These are phyloP conservation scores for Clangula hyemalis DNA, from an alignment of 2,797 vertebrate genomes.

Conservation along the genomic window DNA sequence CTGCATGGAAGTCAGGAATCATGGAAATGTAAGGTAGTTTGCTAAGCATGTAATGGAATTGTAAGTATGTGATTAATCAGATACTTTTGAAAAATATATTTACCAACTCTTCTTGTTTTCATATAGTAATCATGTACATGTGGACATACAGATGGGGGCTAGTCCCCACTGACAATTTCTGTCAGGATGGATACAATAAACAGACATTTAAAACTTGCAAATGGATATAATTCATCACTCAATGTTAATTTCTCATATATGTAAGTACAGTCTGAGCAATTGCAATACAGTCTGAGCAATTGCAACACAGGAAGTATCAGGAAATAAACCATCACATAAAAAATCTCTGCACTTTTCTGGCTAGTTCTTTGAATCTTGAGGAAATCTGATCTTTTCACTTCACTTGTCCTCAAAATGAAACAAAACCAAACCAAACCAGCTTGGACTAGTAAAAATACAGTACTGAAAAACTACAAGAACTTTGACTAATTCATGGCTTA, in stretches of 20 bases:
- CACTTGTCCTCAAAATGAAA: not conserved
- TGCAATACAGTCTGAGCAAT: not conserved
- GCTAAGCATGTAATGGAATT: not conserved
- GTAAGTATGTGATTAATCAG: not conserved
- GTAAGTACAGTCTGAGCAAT: not conserved
- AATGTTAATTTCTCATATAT: not conserved
- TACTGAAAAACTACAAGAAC: not conserved
- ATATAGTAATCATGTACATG: not conserved
- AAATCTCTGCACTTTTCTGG: not conserved
- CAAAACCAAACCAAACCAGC: not conserved
- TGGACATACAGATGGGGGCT: not conserved
- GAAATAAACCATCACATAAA: not conserved
- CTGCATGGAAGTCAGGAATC: not conserved
- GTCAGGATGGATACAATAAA: not conserved
- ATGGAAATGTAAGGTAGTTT: not conserved
- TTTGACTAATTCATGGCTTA: not conserved
- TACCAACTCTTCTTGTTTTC: not conserved
- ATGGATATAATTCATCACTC: not conserved
- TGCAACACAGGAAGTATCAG: not conserved
- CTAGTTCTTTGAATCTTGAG: not conserved
- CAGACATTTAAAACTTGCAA: not conserved
- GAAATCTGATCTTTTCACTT: slow-evolving; percentile 12
- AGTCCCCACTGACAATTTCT: not conserved
- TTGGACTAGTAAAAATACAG: not conserved
- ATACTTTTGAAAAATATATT: not conserved